These are phyloP conservation scores for Eristalis intricaria DNA, from an alignment of 2,888 invertebrate species.

Conservation along the genomic window DNA sequence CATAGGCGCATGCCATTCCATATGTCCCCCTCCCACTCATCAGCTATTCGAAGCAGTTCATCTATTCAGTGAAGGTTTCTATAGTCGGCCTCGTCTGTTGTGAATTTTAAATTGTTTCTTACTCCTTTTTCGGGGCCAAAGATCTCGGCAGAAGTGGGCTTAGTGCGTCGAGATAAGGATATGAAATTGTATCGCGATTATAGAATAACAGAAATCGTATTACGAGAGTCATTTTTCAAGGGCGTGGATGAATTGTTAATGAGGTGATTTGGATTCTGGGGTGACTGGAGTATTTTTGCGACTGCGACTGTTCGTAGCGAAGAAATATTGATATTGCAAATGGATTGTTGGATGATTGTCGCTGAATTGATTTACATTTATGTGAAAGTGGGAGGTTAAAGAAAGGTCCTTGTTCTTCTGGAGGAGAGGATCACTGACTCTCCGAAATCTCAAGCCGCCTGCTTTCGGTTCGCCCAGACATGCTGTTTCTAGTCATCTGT, in stretches of 20 bases:
- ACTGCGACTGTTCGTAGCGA: not conserved
- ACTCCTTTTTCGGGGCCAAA: conserved; percentile 32
- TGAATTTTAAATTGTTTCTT: conserved; percentile 60
- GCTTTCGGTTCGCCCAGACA: no score
- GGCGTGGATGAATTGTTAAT: conserved; percentile 62
- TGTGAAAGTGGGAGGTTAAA: no score
- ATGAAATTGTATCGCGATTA: conserved; percentile 49
- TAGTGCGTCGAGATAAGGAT: conserved; percentile 28
- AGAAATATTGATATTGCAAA: not conserved
- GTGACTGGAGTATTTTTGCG: not conserved
- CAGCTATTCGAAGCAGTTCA: conserved; percentile 41
- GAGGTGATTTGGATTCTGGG: not conserved
- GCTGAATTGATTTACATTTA: not conserved
- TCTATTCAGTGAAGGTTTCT: conserved; percentile 34
- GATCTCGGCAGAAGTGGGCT: conserved; percentile 29
- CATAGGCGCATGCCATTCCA: not conserved
- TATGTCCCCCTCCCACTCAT: not conserved
- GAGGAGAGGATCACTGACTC: no score
- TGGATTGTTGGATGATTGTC: not conserved
- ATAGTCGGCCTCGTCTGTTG: conserved; percentile 40
- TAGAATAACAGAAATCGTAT: conserved; percentile 54
- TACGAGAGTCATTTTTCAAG: conserved; percentile 51
- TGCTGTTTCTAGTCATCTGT: no score
- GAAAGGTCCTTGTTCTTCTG: no score
- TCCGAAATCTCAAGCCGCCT: no score